These are phyloP conservation scores for Pionites leucogaster DNA, from an alignment of 2,113 vertebrate genomes.

Conservation along the genomic window DNA sequence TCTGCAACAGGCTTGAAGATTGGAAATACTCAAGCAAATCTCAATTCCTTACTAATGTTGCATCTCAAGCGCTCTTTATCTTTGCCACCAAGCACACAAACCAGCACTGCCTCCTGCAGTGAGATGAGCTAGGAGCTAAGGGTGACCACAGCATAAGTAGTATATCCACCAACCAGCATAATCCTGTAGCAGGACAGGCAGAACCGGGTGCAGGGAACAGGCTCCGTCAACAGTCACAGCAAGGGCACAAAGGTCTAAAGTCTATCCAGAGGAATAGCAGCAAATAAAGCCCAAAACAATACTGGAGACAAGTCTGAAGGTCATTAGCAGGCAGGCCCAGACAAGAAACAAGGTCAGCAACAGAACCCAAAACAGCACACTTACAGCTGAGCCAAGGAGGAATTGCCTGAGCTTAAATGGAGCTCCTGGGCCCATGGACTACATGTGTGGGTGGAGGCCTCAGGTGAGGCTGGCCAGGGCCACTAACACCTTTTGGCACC, in stretches of 20 bases:
- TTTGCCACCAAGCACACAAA: not conserved
- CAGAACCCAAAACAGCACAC: fast-evolving
- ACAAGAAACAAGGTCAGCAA: fast-evolving
- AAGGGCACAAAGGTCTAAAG: fast-evolving
- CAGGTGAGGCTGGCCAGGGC: not conserved
- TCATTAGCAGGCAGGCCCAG: fast-evolving
- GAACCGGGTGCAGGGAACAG: not conserved
- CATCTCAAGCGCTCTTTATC: not conserved
- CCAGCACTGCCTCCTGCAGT: not conserved
- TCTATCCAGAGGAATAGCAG: fast-evolving
- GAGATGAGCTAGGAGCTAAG: not conserved
- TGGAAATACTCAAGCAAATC: not conserved
- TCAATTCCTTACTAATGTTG: fast-evolving
- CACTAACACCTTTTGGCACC: fast-evolving
- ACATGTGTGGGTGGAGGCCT: not conserved
- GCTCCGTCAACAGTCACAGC: not conserved
- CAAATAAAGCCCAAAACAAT: fast-evolving
- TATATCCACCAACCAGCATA: fast-evolving
- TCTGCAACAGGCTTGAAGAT: not conserved
- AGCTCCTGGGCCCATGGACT: not conserved
- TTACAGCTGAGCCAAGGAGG: fast-evolving
- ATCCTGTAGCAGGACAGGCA: not conserved
- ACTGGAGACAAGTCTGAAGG: fast-evolving
- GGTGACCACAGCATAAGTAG: fast-evolving
- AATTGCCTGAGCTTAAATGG: fast-evolving